phyloP scores from a whole-genome alignment of 2,888 invertebrate genomes.

The Sussaba pulchella region DNA sequence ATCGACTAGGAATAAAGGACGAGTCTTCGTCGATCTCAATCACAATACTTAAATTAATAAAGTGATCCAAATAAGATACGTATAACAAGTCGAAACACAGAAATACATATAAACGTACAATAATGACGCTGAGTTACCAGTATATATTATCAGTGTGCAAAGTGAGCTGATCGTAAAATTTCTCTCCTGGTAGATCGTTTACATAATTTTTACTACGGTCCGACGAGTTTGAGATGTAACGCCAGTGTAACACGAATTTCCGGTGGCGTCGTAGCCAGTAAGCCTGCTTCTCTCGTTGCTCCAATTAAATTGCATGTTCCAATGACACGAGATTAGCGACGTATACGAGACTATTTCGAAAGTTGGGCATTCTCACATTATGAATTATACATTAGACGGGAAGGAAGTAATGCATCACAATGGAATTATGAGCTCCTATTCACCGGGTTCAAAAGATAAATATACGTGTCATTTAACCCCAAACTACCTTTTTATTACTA shows the following conservation, averaged over 20 bases:
- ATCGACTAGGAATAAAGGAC: too few species aligned
- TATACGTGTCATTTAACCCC: neutral
- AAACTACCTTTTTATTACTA: too few species aligned
- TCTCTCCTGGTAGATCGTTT: slow-evolving; percentile 43
- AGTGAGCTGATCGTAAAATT: slow-evolving; percentile 41
- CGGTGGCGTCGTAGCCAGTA: slow-evolving; percentile 27
- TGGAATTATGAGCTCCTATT: neutral
- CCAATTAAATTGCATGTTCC: slow-evolving; percentile 22
- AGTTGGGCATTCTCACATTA: neutral
- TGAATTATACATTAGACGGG: neutral
- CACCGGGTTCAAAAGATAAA: neutral
- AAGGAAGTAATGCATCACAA: too few species aligned
- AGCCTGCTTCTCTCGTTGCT: slow-evolving; percentile 39
- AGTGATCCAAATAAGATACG: too few species aligned
- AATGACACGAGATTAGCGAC: neutral
- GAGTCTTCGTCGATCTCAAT: too few species aligned
- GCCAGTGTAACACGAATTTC: slow-evolving; percentile 36
- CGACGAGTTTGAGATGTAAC: slow-evolving; percentile 40
- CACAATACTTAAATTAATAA: too few species aligned
- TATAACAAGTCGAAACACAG: neutral
- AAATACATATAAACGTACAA: neutral
- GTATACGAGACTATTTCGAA: neutral
- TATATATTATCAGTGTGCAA: too few species aligned
- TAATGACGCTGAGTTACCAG: neutral
- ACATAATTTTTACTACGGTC: slow-evolving; percentile 43